These are phyloP conservation scores for Synanthedon tipuliformis DNA, from an alignment of 2,888 invertebrate genomes.

Conservation along the genomic window DNA sequence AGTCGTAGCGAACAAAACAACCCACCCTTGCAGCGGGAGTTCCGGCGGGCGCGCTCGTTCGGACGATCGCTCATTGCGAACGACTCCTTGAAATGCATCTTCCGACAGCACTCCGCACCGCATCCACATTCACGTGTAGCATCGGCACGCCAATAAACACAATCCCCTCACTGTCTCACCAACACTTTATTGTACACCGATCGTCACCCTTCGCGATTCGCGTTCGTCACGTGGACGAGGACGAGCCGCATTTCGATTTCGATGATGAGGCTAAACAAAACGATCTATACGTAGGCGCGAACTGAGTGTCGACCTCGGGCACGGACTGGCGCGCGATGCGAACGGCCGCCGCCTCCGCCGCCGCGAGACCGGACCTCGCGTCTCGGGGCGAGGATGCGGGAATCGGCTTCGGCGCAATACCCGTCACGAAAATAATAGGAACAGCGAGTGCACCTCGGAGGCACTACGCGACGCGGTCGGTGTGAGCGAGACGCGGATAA, in stretches of 20 bases:
- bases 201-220: constrained; percentile 39
- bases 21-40: constrained; percentile 68
- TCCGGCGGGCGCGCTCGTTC: constrained; percentile 66
- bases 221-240: constrained; percentile 26
- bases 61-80: constrained; percentile 70
- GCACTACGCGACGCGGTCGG: constrained; percentile 67
- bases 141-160: constrained; percentile 53
- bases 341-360: constrained; percentile 60
- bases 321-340: constrained; percentile 65
- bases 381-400: constrained; percentile 70
- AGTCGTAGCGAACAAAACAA: constrained; percentile 39
- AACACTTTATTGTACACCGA: constrained; percentile 26
- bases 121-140: constrained; percentile 65
- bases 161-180: constrained; percentile 52
- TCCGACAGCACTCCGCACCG: constrained; percentile 57
- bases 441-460: constrained; percentile 69
- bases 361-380: constrained; percentile 68
- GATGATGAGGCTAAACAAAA: constrained; percentile 33
- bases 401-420: constrained; percentile 70
- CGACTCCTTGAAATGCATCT: constrained; percentile 70
- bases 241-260: constrained; percentile 54
- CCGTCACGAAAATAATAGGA: constrained; percentile 72
- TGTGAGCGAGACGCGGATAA: constrained; percentile 70
- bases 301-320: constrained; percentile 62
- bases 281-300: constrained; percentile 45